Percentiles rank a stretch among this genome's conserved stretches.
phyloP scores from a whole-genome alignment of 2,113 vertebrate species.

The Dicaeum eximium region DNA sequence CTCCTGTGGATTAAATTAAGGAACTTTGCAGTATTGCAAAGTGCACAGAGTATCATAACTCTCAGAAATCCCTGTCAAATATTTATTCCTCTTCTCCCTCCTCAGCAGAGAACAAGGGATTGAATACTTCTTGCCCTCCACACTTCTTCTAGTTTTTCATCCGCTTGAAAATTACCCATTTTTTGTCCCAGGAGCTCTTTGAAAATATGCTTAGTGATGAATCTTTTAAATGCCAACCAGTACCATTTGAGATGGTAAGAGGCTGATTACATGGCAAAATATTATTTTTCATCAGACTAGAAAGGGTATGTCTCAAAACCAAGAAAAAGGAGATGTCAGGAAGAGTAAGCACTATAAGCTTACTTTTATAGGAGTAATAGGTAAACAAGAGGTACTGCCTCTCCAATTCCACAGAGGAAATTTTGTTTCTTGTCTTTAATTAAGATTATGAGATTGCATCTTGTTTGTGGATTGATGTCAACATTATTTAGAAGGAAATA shows the following conservation, averaged over 20 bases:
- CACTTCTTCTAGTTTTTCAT: neutral
- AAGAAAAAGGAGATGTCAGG: neutral
- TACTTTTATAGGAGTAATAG: neutral
- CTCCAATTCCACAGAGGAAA: neutral
- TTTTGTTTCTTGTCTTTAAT: neutral
- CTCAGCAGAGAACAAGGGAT: neutral
- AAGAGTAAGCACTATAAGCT: neutral
- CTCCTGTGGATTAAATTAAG: neutral
- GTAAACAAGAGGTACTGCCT: neutral
- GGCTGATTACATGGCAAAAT: neutral
- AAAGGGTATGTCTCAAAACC: neutral
- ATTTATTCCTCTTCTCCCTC: neutral
- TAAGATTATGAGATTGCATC: neutral
- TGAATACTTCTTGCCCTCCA: neutral
- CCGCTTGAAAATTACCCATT: neutral
- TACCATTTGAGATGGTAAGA: neutral
- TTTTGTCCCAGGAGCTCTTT: accelerated
- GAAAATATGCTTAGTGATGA: neutral
- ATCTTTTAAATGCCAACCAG: neutral
- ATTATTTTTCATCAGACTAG: neutral
- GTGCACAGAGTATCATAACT: neutral
- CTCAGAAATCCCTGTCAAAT: neutral
- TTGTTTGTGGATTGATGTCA: neutral
- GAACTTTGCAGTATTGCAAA: neutral
- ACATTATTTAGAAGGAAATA: neutral